Evolutionary conservation across 2,113 vertebrate genomes (phyloP), one percentile per base, ranked within the genome.

Genomic region (Azemiops feae): DNA sequence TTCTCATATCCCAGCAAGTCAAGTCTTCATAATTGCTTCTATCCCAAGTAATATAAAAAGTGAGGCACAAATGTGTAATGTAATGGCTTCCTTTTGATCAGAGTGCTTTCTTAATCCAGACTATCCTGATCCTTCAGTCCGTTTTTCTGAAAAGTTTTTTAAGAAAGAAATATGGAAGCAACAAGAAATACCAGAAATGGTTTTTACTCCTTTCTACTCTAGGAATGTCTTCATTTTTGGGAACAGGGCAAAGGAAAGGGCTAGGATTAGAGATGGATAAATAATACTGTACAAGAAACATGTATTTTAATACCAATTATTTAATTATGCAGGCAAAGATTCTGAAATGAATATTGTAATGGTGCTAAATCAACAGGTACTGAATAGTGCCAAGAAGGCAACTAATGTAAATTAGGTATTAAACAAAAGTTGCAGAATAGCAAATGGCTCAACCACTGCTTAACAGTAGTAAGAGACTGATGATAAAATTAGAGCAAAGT

Each of bases 1-100:
- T 53, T 86, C 53, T 81, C 25, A 60, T 47, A 18, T 50, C 92
- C 94, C 95, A 94, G 52, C 43, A 92, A 94, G 91, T 92, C 87
- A 96, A 53, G 92, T 55, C 18, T 0, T 90, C 85, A 81, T 92
- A 52, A 90, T 74, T 39, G 25, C 88, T 69, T 0, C 0, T n/a
- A 0, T 52, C n/a, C 27, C 52, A 89, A 0, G 0, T 9, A 34
- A 2, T 52, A 89, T 85, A 89, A 88, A 91, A 81, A 52, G 2
- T 34, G 2, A 94, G 57, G 90, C 5, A n/a, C 55, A 89, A 92
- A 85, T 58, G 30, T 57, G n/a, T 60, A 81, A 27, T 43, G 74
- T 43, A 25, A 55, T 53, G 43, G 93, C 89, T 92, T 50, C 85
- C 92, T 90, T 34, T 53, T 34, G 89, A 89, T 92, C 60, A 52